Percentiles rank a stretch among this genome's conserved stretches.
Conservation (phyloP, 2,113 vertebrate species). For the Oceanites oceanicus region DNA sequence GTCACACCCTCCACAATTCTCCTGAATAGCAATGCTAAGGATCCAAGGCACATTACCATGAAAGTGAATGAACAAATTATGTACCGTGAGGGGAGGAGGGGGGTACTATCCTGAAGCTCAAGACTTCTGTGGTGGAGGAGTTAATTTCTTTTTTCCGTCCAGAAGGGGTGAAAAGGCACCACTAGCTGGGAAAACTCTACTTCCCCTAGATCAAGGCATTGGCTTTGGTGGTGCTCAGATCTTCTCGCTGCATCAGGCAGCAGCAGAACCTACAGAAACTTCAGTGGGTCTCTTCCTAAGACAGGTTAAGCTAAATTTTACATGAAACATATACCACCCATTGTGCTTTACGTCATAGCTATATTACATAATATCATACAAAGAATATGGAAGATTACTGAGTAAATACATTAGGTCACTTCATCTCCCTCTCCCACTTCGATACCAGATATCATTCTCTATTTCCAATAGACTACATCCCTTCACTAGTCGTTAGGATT, state of each 20-base stretch:
- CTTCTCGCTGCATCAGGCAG: not conserved
- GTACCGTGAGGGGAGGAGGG: not conserved
- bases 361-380: not conserved
- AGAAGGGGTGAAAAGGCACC: not conserved
- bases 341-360: not conserved
- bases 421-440: not conserved
- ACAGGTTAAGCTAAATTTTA: not conserved
- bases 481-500: not conserved
- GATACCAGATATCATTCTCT: not conserved
- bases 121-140: not conserved
- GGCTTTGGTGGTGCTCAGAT: not conserved
- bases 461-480: not conserved
- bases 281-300: not conserved
- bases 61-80: not conserved
- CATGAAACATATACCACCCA: not conserved
- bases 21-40: not conserved
- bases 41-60: not conserved
- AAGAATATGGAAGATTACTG: not conserved
- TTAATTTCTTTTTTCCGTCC: not conserved
- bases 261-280: not conserved
- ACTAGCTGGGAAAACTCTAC: not conserved
- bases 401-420: not conserved
- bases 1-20: not conserved
- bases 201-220: not conserved
- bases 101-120: not conserved